A percentile compares a stretch with the other conserved stretches of the same genome.
Conservation (phyloP, 2,113 vertebrate species). For the Cercopithecus mona region DNA sequence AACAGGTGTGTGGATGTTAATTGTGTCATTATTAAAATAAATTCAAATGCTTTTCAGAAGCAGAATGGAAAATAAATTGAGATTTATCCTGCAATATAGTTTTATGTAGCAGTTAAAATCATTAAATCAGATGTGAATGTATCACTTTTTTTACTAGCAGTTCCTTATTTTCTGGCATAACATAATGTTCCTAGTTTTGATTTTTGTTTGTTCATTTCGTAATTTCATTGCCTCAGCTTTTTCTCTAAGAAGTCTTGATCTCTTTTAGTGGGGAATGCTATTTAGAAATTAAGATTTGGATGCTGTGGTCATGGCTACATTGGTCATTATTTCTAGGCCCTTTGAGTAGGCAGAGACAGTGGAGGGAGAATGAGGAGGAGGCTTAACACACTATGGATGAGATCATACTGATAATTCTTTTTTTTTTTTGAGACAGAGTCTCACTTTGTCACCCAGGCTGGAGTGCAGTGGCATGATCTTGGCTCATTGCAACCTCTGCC, state of each 20-base stretch:
- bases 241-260: conserved; percentile 1
- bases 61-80: not conserved
- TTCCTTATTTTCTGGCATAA: conserved; percentile 4
- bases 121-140: not conserved
- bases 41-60: conserved; percentile 37
- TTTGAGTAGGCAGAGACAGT: not conserved
- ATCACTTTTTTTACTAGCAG: not conserved
- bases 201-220: not conserved
- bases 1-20: not conserved
- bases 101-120: not conserved
- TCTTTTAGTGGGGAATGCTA: not conserved
- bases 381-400: not conserved
- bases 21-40: not conserved
- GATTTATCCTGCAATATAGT: not conserved
- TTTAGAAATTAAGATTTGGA: conserved; percentile 24
- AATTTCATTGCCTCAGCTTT: not conserved
- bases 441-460: no score
- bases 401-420: not conserved
- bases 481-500: no score
- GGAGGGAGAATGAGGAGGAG: not conserved
- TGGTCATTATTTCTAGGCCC: not conserved
- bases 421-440: no score
- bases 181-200: not conserved
- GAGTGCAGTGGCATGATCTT: no score
- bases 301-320: not conserved